Conservation (phyloP, 2,888 invertebrate species). For the Dicranocentrus wangi region DNA sequence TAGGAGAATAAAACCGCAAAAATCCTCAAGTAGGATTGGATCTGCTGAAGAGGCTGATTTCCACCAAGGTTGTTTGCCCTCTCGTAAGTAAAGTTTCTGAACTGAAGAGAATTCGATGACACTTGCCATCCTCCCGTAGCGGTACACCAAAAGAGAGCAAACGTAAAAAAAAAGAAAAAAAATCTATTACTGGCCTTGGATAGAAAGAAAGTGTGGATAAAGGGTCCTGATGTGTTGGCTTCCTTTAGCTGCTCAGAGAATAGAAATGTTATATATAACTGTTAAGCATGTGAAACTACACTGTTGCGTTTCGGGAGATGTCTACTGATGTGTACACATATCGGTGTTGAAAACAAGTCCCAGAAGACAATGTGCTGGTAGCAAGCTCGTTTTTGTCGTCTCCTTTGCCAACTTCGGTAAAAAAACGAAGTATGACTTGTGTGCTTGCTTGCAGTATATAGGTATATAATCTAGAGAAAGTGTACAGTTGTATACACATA, state of each 20-base stretch:
- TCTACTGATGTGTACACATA: constrained; percentile 24
- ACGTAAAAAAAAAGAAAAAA: not conserved
- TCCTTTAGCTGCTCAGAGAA: not conserved
- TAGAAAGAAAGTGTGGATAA: not conserved
- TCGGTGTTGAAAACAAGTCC: constrained; percentile 30
- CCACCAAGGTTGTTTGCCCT: not conserved
- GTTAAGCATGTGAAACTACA: constrained; percentile 13
- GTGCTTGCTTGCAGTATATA: not conserved
- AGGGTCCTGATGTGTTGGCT: not conserved
- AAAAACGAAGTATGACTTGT: constrained; percentile 17
- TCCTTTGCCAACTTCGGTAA: constrained; percentile 10
- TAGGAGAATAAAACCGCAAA: not conserved
- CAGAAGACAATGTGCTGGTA: constrained; percentile 5
- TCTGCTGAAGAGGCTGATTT: not conserved
- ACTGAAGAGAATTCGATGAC: no score
- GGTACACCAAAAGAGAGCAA: no score
- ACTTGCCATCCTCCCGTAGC: no score
- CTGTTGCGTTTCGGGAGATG: constrained; percentile 21
- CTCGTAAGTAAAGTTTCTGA: no score
- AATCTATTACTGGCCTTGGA: not conserved
- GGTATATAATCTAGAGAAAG: no score
- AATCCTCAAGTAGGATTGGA: not conserved
- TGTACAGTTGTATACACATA: no score
- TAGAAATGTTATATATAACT: not conserved
- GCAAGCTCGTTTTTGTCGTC: constrained; percentile 12